Percentiles rank a stretch among this genome's conserved stretches.
These are phyloP conservation scores for Rhinolophus ferrumequinum DNA, from an alignment of 2,113 vertebrate species.

Conservation along the genomic window DNA sequence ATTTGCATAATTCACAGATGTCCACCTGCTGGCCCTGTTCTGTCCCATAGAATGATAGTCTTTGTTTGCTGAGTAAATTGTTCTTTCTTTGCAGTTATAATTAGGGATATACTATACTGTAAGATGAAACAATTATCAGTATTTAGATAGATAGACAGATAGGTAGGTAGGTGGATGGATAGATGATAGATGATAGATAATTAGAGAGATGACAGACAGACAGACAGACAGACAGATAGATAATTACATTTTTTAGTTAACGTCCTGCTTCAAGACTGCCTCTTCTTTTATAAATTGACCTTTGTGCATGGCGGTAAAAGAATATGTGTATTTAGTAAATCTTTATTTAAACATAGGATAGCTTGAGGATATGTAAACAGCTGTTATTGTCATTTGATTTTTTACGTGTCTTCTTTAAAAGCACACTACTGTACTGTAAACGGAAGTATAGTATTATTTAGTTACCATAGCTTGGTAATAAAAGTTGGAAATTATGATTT, in stretches of 20 bases:
- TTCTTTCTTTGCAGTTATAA: conserved; percentile 70
- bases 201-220: too few relatives aligned
- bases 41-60: conserved; percentile 66
- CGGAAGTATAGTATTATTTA: conserved; percentile 28
- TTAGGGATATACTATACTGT: background rate
- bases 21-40: conserved; percentile 68
- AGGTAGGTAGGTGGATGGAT: background rate
- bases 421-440: background rate
- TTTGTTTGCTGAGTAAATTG: conserved; percentile 71
- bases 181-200: background rate
- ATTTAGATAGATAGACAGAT: background rate
- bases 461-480: background rate
- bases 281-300: conserved; percentile 48
- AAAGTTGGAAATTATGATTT: conserved; percentile 7
- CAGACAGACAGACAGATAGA: background rate
- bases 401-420: conserved; percentile 36
- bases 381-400: conserved; percentile 35
- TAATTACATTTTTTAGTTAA: conserved; percentile 43
- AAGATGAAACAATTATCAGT: conserved; percentile 59
- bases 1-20: conserved; percentile 82
- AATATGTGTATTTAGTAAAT: background rate
- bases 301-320: background rate
- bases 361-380: conserved; percentile 38
- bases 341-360: conserved; percentile 49
- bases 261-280: conserved; percentile 44